Conservation (phyloP, 2,797 vertebrate species). For the Threskiornis aethiopicus region DNA sequence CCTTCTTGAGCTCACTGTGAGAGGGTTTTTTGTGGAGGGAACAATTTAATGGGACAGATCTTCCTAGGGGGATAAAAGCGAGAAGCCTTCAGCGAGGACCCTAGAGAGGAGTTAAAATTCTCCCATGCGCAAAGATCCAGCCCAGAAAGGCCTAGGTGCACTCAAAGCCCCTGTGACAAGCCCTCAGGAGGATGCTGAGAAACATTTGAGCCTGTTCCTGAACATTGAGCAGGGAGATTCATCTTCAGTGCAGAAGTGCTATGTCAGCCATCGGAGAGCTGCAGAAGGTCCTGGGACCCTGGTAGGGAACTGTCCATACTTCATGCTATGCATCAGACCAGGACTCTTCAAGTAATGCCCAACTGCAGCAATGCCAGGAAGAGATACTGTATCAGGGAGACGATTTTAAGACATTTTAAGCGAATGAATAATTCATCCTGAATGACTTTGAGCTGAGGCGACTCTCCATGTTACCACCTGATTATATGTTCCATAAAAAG, state of each 20-base stretch:
- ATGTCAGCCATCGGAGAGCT: neutral
- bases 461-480: slow-evolving; percentile 64
- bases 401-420: slow-evolving; percentile 29
- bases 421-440: slow-evolving; percentile 72
- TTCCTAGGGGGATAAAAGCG: neutral
- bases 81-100: neutral
- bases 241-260: neutral
- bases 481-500: slow-evolving; percentile 74
- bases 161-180: neutral
- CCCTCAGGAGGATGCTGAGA: neutral
- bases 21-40: neutral
- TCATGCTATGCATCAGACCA: neutral
- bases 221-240: neutral
- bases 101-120: neutral
- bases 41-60: neutral
- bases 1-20: neutral
- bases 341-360: neutral
- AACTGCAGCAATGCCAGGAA: neutral
- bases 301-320: neutral
- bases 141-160: neutral
- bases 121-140: neutral
- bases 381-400: neutral
- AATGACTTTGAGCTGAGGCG: slow-evolving; percentile 63
- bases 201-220: neutral
- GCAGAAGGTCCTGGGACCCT: neutral